These are phyloP conservation scores for Chlorops oryzae DNA, from an alignment of 1,140 invertebrate genomes.

Conservation along the genomic window DNA sequence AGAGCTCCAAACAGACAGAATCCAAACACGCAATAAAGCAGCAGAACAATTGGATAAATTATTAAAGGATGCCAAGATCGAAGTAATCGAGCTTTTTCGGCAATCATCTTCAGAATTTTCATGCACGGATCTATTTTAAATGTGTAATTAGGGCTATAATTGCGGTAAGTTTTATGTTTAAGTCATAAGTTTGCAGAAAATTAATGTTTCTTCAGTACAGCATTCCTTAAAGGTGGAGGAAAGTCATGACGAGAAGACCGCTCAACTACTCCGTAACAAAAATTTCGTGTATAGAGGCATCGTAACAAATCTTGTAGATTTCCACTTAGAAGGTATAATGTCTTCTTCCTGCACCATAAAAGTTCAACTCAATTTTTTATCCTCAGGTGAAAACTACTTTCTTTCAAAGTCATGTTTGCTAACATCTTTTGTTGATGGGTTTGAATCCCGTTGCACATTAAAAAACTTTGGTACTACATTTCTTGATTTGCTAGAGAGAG, in stretches of 20 bases:
- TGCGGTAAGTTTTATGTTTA: background rate
- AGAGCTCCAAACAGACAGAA: constrained; percentile 13
- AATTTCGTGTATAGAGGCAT: constrained; percentile 13
- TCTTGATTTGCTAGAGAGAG: constrained; percentile 11
- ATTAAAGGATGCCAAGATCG: constrained; percentile 11
- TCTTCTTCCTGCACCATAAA: background rate
- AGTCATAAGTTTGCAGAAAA: background rate
- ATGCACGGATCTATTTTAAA: constrained; percentile 11
- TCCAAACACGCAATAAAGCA: constrained; percentile 13
- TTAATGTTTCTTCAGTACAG: background rate
- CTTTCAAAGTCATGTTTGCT: constrained; percentile 11
- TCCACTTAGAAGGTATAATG: constrained; percentile 15
- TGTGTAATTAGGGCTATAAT: constrained; percentile 7
- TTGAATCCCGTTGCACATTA: constrained; percentile 1
- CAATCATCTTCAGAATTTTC: constrained; percentile 2
- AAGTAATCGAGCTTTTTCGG: constrained; percentile 4
- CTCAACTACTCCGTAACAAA: constrained; percentile 9
- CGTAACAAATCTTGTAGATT: constrained; percentile 13
- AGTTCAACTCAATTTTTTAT: background rate
- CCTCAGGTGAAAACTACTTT: constrained; percentile 10
- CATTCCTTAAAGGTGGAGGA: constrained; percentile 16
- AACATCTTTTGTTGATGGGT: constrained; percentile 11
- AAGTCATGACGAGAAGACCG: constrained; percentile 6
- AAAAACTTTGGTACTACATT: constrained; percentile 14
- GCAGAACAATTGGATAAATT: constrained; percentile 12